phyloP scores from a whole-genome alignment of 2,888 invertebrate genomes.

The Stegana nigrithorax region DNA sequence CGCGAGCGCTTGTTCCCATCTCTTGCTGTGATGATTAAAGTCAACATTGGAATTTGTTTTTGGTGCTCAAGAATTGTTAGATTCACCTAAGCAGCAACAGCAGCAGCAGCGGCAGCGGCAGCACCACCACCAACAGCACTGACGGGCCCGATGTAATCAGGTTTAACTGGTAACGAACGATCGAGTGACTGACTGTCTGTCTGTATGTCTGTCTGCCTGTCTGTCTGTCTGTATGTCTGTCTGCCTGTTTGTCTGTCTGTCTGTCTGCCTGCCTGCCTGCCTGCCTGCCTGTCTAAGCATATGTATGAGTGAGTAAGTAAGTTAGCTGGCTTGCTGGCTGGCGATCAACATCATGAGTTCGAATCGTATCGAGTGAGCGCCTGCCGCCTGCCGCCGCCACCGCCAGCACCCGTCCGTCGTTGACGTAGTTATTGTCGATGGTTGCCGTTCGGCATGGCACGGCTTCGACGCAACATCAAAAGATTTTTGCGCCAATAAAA shows the following conservation, averaged over 20 bases:
- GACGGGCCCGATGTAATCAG: slow-evolving; percentile 43
- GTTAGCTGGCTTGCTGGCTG: not conserved
- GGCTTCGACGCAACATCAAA: slow-evolving; percentile 47
- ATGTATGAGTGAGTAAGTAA: not conserved
- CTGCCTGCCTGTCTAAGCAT: not conserved
- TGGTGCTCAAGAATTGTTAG: slow-evolving; percentile 46
- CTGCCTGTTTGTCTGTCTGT: not conserved
- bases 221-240: too few relatives aligned
- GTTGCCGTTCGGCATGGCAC: too few relatives aligned
- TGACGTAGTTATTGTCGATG: too few relatives aligned
- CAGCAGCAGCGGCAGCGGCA: not conserved
- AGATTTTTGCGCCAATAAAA: slow-evolving; percentile 58
- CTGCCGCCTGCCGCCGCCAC: not conserved
- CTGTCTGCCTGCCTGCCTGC: not conserved
- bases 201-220: not conserved
- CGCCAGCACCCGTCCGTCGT: too few relatives aligned
- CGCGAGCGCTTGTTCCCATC: slow-evolving; percentile 1
- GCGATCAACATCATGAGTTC: not conserved
- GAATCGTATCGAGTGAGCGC: not conserved
- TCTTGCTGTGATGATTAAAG: slow-evolving; percentile 35
- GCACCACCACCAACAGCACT: too few relatives aligned
- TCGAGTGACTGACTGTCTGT: not conserved
- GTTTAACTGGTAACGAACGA: slow-evolving; percentile 47
- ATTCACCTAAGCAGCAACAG: slow-evolving; percentile 20
- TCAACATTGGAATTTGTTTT: slow-evolving; percentile 44